phyloP scores from a whole-genome alignment of 2,113 vertebrate species.

The Naja naja region DNA sequence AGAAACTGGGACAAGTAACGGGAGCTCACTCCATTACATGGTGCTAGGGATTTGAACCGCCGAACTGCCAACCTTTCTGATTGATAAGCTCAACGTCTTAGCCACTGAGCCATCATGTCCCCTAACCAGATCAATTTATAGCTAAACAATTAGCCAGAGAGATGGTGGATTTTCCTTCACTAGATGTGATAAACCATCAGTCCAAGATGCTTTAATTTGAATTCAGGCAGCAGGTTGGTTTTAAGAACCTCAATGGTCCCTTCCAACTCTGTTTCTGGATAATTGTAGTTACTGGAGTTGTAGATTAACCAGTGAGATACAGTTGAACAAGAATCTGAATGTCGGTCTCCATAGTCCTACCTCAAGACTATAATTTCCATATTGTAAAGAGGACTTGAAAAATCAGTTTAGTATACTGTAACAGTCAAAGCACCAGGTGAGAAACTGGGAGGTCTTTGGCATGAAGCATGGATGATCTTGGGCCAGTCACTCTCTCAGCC shows the following conservation, averaged over 20 bases:
- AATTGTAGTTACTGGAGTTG: not conserved
- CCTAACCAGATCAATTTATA: not conserved
- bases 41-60: too few species aligned
- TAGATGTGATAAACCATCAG: not conserved
- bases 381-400: not conserved
- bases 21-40: too few species aligned
- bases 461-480: not conserved
- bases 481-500: not conserved
- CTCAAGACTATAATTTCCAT: not conserved
- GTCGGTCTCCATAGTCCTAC: not conserved
- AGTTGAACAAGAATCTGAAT: too few species aligned
- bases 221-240: not conserved
- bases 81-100: too few species aligned
- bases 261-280: not conserved
- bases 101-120: too few species aligned
- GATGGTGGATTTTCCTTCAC: not conserved
- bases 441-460: not conserved
- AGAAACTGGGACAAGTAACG: too few species aligned
- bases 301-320: not conserved
- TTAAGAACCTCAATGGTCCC: not conserved
- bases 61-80: too few species aligned
- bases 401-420: not conserved
- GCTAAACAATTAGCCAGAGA: not conserved
- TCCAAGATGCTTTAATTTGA: not conserved
- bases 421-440: not conserved